phyloP scores from a whole-genome alignment of 23 tunicate species.

The Botrylloides violaceus region DNA sequence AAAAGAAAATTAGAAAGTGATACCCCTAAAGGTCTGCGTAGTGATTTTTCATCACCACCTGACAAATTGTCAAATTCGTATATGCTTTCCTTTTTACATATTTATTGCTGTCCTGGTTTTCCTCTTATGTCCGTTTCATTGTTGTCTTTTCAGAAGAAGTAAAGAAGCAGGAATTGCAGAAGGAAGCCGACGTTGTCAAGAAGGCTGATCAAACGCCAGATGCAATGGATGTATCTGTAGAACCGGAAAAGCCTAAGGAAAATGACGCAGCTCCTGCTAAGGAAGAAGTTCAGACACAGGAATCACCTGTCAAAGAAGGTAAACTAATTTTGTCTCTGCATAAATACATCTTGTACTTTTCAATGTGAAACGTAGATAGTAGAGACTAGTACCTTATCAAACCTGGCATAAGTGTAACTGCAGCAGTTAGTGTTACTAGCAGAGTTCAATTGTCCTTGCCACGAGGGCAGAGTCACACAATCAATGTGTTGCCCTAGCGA shows the following conservation, averaged over 20 bases:
- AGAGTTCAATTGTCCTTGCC: not conserved
- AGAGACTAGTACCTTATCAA: not conserved
- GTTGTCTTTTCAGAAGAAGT: not conserved
- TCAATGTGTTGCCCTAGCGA: too few species aligned
- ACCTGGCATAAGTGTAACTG: not conserved
- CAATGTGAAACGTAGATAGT: too few species aligned
- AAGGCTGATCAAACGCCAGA: not conserved
- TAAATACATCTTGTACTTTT: too few species aligned
- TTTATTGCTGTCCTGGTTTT: too few species aligned
- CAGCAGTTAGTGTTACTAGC: not conserved
- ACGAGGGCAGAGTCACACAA: too few species aligned
- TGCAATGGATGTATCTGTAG: not conserved
- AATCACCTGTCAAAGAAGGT: not conserved
- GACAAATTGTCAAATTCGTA: too few species aligned
- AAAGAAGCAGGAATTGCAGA: not conserved
- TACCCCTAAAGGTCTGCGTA: not conserved
- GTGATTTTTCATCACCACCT: too few species aligned
- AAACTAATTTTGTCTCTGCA: too few species aligned
- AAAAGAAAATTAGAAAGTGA: conserved; percentile 42
- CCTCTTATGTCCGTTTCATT: too few species aligned
- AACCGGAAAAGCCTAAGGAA: not conserved
- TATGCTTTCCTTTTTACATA: too few species aligned
- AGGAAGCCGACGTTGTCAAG: not conserved
- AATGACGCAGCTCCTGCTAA: not conserved
- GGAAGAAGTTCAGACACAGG: not conserved